Evolutionary conservation across 2,797 vertebrate genomes (phyloP).

Genomic region (Channa striata): DNA sequence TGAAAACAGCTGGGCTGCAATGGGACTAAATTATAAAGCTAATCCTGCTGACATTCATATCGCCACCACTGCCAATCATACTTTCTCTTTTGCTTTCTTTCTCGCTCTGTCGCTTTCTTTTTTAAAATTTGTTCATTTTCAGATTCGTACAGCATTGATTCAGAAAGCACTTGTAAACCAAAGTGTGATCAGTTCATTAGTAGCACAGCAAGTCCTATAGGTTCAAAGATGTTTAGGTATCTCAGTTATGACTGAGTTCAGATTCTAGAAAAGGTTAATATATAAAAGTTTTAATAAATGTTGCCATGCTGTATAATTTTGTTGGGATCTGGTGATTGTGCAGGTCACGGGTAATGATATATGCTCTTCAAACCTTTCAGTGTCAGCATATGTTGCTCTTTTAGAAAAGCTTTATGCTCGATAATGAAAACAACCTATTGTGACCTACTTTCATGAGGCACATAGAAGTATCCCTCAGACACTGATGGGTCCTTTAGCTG

Average conservation of each 20-base stretch:
- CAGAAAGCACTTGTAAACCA: constrained; percentile 1
- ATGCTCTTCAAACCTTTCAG: no score
- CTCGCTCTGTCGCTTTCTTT: constrained; percentile 48
- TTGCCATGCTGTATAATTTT: no score
- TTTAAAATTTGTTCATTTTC: constrained; percentile 66
- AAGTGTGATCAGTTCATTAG: background rate
- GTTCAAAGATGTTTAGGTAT: background rate
- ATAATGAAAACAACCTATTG: no score
- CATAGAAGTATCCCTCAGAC: no score
- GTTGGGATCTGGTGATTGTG: background rate
- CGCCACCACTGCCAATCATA: constrained; percentile 23
- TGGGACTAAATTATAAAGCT: constrained; percentile 45
- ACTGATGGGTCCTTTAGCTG: no score
- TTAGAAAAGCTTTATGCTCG: no score
- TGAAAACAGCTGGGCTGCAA: constrained; percentile 50
- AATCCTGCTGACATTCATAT: constrained; percentile 39
- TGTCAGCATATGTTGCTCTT: no score
- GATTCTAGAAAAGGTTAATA: background rate
- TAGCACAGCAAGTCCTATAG: background rate
- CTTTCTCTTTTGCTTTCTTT: constrained; percentile 24
- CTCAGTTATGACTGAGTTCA: background rate
- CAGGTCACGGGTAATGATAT: background rate
- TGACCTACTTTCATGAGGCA: no score
- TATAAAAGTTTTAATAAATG: background rate
- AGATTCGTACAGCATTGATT: background rate